Base-by-base conservation (phyloP, 2,113 vertebrate genomes). In the Platycercus adscitus region DNA sequence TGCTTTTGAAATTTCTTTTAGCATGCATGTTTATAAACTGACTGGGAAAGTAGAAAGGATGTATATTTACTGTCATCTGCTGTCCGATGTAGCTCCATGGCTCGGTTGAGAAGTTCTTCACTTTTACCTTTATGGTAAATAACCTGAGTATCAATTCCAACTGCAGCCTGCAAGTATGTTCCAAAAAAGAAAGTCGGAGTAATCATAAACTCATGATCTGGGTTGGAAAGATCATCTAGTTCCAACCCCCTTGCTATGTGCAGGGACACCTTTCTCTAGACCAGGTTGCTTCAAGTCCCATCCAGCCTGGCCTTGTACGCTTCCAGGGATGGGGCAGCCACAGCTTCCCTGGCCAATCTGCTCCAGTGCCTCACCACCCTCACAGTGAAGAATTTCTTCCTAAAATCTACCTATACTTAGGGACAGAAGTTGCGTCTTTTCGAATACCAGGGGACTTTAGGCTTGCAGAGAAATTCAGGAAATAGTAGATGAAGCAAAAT, bases 111-210 rank as follows among this genome's bases (percentile, higher is more conserved):
- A 71, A 99, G 98, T 55, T 98, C 97, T 81, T 98, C 94, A 2
- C 99, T 99, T 97, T 98, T 97, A n/a, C 96, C 98, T 78, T 97
- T 98, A 81, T 99, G 98, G 89, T 98, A 98, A 47, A 87, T 92
- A 14, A 99, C 98, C 95, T 99, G 98, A 28, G 98, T 97, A 56
- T 98, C 98, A 91, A 99, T 98, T 75, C 98, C 98, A 81, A 81
- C 94, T 58, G 98, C 95, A 85, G 99, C 99, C 99, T 99, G 49
- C 37, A 97, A 93, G 78, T 49, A 81, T 55, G 94, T 95, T 78
- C 47, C 94, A 39, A 71, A 89, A 88, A 78, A 96, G 39, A 94
- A 65, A 81, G 46, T 96, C 53, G 91, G 70, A 90, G 56, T 71
- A 72, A 91, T n/a, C 56, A 35, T 35, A 35, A 33, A 35, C 33